Conservation (phyloP, 2,113 vertebrate genomes). For the Cheirogaleus medius region DNA sequence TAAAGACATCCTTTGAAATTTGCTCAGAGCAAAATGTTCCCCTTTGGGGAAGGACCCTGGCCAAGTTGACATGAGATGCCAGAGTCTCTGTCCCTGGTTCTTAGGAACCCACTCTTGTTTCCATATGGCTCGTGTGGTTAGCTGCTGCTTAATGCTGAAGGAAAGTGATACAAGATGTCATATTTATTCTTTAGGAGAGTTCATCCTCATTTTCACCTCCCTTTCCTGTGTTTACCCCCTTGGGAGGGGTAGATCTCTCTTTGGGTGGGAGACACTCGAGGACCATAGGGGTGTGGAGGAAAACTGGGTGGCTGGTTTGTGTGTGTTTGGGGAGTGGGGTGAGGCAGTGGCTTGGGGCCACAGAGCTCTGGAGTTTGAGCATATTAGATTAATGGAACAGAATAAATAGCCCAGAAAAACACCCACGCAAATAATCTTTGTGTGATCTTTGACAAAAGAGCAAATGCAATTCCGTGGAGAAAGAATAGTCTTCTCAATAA, state of each 20-base stretch:
- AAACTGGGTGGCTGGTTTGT: background rate
- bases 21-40: background rate
- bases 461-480: background rate
- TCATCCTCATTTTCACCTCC: background rate
- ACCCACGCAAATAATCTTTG: background rate
- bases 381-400: background rate
- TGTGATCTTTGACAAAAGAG: background rate
- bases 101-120: background rate
- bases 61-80: background rate
- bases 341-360: background rate
- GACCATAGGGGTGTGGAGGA: fast-evolving
- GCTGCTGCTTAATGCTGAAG: background rate
- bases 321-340: background rate
- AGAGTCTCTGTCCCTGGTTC: background rate
- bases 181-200: background rate
- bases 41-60: background rate
- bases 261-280: slow-evolving; percentile 27
- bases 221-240: too few species aligned
- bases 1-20: background rate
- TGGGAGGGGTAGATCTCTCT: background rate
- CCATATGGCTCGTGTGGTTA: background rate
- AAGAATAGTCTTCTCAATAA: background rate
- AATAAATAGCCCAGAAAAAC: background rate
- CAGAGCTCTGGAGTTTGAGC: background rate
- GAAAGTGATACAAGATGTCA: background rate